Evolutionary conservation across 2,113 vertebrate species (phyloP).

Genomic region (Trogon surrucura): DNA sequence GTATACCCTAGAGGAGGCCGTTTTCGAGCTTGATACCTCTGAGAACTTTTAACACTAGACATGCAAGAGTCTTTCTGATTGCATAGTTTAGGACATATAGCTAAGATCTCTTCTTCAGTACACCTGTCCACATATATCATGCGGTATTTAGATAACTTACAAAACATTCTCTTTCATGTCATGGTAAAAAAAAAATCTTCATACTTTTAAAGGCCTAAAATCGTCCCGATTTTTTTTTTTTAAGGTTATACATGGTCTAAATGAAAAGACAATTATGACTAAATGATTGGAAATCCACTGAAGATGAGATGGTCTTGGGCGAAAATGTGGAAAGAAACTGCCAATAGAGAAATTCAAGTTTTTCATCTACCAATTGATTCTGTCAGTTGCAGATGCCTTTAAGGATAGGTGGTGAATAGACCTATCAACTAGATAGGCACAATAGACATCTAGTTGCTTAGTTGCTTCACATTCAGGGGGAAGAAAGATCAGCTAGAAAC

Average conservation of each 20-base stretch:
- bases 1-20: not conserved
- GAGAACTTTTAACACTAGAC: not conserved
- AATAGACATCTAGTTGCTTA: not conserved
- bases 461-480: not conserved
- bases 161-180: not conserved
- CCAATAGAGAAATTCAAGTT: not conserved
- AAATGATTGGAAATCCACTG: not conserved
- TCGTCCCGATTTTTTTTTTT: not conserved
- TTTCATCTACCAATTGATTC: not conserved
- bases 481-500: not conserved
- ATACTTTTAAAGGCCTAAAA: not conserved
- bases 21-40: not conserved
- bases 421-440: not conserved
- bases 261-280: not conserved
- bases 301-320: not conserved
- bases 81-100: not conserved
- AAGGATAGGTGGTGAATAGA: not conserved
- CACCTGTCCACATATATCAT: not conserved
- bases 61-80: not conserved
- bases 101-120: not conserved
- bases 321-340: not conserved
- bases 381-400: not conserved
- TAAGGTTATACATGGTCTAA: not conserved
- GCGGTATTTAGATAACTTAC: not conserved
- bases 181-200: not conserved